Base-by-base conservation (phyloP, 2,797 vertebrate species). In the Cynopterus sphinx region DNA sequence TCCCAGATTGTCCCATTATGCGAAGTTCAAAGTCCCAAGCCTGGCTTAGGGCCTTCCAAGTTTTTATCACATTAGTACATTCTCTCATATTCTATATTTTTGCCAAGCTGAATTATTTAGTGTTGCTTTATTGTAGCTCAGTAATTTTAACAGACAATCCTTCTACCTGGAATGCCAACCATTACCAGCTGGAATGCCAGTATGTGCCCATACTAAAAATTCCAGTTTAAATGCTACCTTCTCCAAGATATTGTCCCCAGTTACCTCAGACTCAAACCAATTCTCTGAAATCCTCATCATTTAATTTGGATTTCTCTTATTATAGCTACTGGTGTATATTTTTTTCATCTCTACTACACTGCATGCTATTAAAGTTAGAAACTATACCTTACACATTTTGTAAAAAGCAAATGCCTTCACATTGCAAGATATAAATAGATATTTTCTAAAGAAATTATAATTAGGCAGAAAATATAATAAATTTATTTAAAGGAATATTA, bases 371-470 rank as follows among this genome's bases (percentile, higher is more conserved):
- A 36, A 94, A 92, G 21, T 90, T 17, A 86, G 36, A n/a, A 41
- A 39, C 36, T 59, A n/a, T 77, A 39, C 31, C 9, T 75, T 63
- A 77, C 11, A 39, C 9, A 55, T 55, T 86, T 77, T 92, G 36
- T 68, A 39, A 53, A 81, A 93, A 84, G 9, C n/a, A 78, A 65
- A 61, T 43, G 31, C 11, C 59, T 92, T 90, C 63, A 90, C 3
- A 55, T 49, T 78, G 68, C 12, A 81, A 91, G n/a, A 41, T 89
- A 61, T 79, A 31, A 67, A 79, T 39, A 36, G 26, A 78, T 95
- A 8, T 78, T 97, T 96, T 33, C n/a, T 81, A 95, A 57, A 46
- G 92, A 90, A 78, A 68, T 87, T 83, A 71, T 87, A 91, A 67
- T 83, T 86, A 91, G 24, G 12, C 3, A 83, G 33, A 91, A 90